These are phyloP conservation scores for Anhinga anhinga DNA, from an alignment of 2,113 vertebrate genomes.

Conservation along the genomic window DNA sequence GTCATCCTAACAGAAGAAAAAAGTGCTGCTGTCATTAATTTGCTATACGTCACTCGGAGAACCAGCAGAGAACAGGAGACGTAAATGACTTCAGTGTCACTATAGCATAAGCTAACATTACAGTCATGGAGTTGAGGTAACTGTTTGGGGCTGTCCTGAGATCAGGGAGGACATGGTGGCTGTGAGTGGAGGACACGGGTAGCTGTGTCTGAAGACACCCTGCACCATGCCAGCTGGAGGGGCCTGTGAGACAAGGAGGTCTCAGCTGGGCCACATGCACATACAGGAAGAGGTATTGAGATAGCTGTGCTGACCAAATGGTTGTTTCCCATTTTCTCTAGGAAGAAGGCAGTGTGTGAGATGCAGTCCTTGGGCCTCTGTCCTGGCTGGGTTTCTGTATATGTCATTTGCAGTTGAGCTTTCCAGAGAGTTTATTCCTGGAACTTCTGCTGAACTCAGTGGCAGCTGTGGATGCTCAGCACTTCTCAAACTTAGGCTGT, in stretches of 20 bases:
- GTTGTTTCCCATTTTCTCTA: neutral
- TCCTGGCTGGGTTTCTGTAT: neutral
- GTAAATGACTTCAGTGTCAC: neutral
- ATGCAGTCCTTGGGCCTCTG: neutral
- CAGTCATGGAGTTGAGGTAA: rapidly evolving
- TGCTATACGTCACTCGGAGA: neutral
- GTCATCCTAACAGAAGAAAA: neutral
- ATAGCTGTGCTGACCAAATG: neutral
- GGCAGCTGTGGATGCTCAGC: conserved; percentile 28
- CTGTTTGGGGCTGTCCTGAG: neutral
- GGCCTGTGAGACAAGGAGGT: neutral
- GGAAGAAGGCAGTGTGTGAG: neutral
- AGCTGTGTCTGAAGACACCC: neutral
- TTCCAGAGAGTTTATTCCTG: neutral
- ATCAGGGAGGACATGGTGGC: neutral
- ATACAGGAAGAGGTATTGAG: neutral
- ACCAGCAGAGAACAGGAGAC: neutral
- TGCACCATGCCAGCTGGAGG: neutral
- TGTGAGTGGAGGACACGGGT: neutral
- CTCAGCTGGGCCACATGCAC: neutral
- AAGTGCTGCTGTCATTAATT: neutral
- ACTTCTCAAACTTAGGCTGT: neutral
- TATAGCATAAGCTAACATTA: rapidly evolving
- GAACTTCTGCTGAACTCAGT: conserved; percentile 16
- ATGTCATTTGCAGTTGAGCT: neutral